Conservation (phyloP, 2,113 vertebrate genomes). For the Hoplias malabaricus region DNA sequence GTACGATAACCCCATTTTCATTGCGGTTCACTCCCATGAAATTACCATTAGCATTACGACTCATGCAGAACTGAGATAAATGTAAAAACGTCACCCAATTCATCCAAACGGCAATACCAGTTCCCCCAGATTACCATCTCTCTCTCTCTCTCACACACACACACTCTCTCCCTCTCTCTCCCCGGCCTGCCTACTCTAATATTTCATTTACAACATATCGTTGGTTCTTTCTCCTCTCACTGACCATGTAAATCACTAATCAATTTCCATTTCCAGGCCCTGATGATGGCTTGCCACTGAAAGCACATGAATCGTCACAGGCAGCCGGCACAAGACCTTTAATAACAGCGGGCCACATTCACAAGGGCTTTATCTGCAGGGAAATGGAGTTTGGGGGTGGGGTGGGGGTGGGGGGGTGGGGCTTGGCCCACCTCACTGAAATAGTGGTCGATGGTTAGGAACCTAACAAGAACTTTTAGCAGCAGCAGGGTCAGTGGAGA, state of each 20-base stretch:
- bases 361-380: not conserved
- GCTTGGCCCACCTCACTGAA: not conserved
- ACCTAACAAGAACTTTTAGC: not conserved
- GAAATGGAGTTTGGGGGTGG: not conserved
- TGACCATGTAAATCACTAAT: constrained; percentile 99
- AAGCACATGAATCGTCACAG: constrained; percentile 83
- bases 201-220: constrained; percentile 98
- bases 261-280: constrained; percentile 99
- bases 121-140: constrained; percentile 96
- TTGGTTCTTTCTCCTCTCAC: constrained; percentile 98
- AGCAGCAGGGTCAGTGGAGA: no score
- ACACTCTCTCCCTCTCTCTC: constrained; percentile 83
- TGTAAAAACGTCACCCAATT: constrained; percentile 97
- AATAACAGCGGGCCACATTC: constrained; percentile 70
- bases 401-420: not conserved
- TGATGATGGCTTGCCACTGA: constrained; percentile 94
- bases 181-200: constrained; percentile 77
- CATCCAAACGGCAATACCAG: constrained; percentile 96
- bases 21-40: constrained; percentile 98
- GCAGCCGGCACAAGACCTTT: constrained; percentile 80
- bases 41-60: constrained; percentile 99
- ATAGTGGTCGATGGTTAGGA: not conserved
- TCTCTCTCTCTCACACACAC: constrained; percentile 89
- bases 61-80: constrained; percentile 99
- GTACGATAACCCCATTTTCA: constrained; percentile 96